Percentiles rank a stretch among this genome's conserved stretches.
Evolutionary conservation across 1,140 invertebrate species (phyloP).

Genomic region (Trichomalopsis sarcophagae): DNA sequence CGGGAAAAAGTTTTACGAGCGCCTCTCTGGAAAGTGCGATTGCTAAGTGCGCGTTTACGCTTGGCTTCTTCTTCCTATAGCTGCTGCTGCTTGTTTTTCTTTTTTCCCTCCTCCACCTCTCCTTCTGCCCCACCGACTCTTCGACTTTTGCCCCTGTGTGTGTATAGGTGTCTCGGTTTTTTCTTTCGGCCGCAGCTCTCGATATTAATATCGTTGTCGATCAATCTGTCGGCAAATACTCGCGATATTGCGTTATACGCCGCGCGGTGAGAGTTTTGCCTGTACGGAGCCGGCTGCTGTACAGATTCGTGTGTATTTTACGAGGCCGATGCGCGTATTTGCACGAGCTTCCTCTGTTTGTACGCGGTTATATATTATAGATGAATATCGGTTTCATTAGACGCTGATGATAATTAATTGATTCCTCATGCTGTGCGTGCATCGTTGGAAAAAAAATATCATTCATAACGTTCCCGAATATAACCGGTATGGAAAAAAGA

Average conservation of each 20-base stretch:
- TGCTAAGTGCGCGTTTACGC: slow-evolving; percentile 37
- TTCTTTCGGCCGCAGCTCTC: not conserved
- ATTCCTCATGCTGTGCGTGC: not conserved
- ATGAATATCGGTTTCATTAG: not conserved
- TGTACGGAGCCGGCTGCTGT: not conserved
- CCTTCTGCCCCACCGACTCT: too few species aligned
- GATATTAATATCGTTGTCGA: slow-evolving; percentile 4
- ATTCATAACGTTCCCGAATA: too few species aligned
- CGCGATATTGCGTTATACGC: not conserved
- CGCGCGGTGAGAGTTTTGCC: not conserved
- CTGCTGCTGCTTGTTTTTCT: not conserved
- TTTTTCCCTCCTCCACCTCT: not conserved
- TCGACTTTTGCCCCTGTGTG: not conserved
- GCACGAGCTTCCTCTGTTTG: not conserved
- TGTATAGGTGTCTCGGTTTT: not conserved
- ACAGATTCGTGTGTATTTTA: not conserved
- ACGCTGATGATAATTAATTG: too few species aligned
- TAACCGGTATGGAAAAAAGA: too few species aligned
- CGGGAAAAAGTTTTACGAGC: slow-evolving; percentile 33
- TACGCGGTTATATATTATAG: not conserved
- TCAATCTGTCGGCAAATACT: not conserved
- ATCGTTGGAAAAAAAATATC: too few species aligned
- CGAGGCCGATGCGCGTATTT: not conserved
- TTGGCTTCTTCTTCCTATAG: not conserved
- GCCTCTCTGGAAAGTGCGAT: slow-evolving; percentile 32